These are phyloP conservation scores for Drosophila austrosaltans DNA, from an alignment of 2,888 invertebrate species.

Conservation along the genomic window DNA sequence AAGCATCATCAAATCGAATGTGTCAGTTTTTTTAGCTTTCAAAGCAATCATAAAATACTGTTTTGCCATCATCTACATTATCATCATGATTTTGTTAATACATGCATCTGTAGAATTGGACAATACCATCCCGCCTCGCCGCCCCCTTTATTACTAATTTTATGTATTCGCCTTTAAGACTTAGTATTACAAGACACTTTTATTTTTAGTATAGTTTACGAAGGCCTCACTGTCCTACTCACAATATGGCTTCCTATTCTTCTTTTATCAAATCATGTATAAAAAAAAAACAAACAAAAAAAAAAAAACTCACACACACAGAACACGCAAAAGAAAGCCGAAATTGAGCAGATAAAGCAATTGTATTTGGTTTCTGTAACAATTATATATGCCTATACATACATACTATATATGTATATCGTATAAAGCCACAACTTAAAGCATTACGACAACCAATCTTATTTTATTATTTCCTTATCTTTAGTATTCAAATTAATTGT, in stretches of 20 bases:
- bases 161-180: slow-evolving; percentile 4
- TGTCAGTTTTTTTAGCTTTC: neutral
- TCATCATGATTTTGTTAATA: neutral
- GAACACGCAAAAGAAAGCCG: neutral
- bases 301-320: neutral
- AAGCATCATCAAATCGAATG: too few relatives aligned
- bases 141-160: neutral
- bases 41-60: slow-evolving; percentile 1
- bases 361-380: neutral
- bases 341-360: neutral
- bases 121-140: neutral
- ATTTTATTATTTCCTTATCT: too few relatives aligned
- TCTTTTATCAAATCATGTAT: neutral
- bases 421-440: too few relatives aligned
- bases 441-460: too few relatives aligned
- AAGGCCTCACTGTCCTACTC: neutral
- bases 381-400: too few relatives aligned
- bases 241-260: slow-evolving; percentile 1
- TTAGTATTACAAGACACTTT: slow-evolving; percentile 3
- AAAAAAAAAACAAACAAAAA: neutral
- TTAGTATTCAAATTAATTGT: too few relatives aligned
- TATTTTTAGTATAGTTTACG: too few relatives aligned
- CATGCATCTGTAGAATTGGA: neutral
- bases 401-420: too few relatives aligned
- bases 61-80: neutral